Conservation (phyloP, 2,797 vertebrate species). For the Sebastes trivittatus region DNA sequence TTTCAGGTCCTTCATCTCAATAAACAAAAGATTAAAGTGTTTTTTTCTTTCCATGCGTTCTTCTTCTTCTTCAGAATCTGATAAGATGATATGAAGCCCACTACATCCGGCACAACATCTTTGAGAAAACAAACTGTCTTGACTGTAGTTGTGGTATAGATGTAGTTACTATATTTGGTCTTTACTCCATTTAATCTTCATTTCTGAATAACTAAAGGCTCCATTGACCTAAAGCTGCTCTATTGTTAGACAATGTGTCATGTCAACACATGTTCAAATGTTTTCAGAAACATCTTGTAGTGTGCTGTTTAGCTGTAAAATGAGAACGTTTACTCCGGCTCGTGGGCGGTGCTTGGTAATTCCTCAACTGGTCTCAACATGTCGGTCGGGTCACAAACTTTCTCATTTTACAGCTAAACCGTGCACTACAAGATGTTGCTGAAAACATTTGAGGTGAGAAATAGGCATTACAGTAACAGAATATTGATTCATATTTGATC, state of each 20-base stretch:
- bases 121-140: not conserved
- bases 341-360: no score
- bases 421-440: no score
- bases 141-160: not conserved
- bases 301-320: not conserved
- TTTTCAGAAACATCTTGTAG: no score
- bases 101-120: not conserved
- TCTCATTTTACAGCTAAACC: no score
- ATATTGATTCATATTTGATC: no score
- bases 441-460: no score
- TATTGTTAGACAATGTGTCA: not conserved
- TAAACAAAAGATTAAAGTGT: not conserved
- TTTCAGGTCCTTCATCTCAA: not conserved
- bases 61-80: not conserved
- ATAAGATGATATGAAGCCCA: not conserved
- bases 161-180: not conserved
- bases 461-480: no score
- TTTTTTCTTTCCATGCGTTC: not conserved
- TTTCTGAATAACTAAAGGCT: not conserved
- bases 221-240: not conserved
- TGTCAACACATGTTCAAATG: not conserved
- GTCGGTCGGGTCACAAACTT: no score
- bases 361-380: no score
- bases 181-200: not conserved
- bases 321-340: no score